These are phyloP conservation scores for Mohoua ochrocephala DNA, from an alignment of 2,113 vertebrate species.

Conservation along the genomic window DNA sequence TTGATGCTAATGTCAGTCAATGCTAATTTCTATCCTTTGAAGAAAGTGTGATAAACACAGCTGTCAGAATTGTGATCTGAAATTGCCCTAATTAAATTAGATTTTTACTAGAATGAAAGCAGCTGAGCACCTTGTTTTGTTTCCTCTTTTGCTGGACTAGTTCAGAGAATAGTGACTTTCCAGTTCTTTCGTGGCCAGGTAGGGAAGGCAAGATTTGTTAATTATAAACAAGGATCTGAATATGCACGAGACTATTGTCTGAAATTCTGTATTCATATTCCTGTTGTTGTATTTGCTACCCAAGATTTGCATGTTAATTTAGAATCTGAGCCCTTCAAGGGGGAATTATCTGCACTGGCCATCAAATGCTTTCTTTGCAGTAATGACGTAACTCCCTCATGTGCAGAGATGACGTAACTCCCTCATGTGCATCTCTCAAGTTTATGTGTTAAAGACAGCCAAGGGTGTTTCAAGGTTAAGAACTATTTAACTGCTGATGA, in stretches of 20 bases:
- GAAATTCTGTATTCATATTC: neutral
- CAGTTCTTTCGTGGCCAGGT: neutral
- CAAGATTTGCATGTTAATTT: neutral
- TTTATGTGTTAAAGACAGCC: neutral
- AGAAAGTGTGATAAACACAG: slow-evolving; percentile 66
- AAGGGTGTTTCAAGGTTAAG: neutral
- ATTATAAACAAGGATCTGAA: neutral
- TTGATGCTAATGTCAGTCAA: slow-evolving; percentile 60
- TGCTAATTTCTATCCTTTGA: slow-evolving; percentile 65
- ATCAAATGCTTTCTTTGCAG: neutral
- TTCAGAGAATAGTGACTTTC: neutral
- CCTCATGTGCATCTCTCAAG: neutral
- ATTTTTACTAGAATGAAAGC: slow-evolving; percentile 55
- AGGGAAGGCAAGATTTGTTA: neutral
- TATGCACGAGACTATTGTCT: neutral
- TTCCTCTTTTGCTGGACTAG: neutral
- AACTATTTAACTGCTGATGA: neutral
- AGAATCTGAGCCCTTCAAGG: neutral
- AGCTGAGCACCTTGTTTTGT: slow-evolving; percentile 40
- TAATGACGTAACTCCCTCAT: neutral
- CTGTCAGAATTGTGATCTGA: slow-evolving; percentile 65
- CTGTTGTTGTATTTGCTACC: neutral
- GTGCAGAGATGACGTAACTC: neutral
- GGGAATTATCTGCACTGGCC: neutral
- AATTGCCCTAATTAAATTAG: slow-evolving; percentile 71